phyloP scores from a whole-genome alignment of 2,797 vertebrate species.

The Melanotaenia maccullochi region DNA sequence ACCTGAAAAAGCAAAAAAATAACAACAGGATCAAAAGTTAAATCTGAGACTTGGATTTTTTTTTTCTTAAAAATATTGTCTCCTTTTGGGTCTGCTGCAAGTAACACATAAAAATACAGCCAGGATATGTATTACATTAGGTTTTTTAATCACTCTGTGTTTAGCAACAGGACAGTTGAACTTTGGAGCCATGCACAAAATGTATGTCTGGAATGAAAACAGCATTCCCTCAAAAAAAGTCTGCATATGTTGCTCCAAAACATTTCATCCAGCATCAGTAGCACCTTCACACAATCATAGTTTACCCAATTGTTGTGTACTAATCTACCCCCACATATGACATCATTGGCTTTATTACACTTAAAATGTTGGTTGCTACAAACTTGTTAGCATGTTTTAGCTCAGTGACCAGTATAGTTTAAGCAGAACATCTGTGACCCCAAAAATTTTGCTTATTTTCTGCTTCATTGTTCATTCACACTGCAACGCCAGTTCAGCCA shows the following conservation, averaged over 20 bases:
- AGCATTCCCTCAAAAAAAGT: no score
- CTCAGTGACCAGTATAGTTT: background rate
- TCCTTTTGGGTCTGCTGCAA: background rate
- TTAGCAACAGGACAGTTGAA: no score
- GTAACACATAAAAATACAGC: background rate
- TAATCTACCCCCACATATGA: no score
- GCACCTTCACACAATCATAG: no score
- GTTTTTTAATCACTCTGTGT: background rate
- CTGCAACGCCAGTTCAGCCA: background rate
- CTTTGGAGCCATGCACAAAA: background rate
- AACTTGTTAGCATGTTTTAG: background rate
- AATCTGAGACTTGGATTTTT: background rate
- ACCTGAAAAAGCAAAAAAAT: background rate
- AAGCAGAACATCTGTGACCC: background rate
- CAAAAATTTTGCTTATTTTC: background rate
- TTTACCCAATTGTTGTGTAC: no score
- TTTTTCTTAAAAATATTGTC: background rate
- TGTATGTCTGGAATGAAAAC: background rate
- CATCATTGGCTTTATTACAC: no score
- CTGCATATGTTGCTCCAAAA: background rate
- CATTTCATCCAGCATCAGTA: background rate
- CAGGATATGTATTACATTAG: background rate
- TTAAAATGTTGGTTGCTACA: background rate
- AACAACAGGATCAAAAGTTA: background rate
- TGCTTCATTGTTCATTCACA: background rate